A percentile compares a stretch with the other conserved stretches of the same genome.
Conservation (phyloP, 2,113 vertebrate species). For the Centropus bengalensis region DNA sequence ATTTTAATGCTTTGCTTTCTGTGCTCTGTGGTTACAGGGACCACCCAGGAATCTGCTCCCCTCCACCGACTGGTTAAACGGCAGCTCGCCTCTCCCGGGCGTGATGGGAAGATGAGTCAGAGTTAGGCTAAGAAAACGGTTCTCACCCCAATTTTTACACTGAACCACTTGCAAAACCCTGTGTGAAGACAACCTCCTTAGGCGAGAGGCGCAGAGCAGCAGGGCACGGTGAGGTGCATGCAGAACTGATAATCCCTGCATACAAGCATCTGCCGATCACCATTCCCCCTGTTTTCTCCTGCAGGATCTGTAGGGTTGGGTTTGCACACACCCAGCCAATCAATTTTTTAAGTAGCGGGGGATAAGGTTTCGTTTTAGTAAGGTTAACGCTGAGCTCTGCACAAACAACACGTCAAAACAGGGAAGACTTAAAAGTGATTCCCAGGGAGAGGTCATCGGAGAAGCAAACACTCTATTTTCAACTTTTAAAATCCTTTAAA, state of each 20-base stretch:
- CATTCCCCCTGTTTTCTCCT: fast-evolving
- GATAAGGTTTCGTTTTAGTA: constrained; percentile 8
- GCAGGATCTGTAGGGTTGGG: neutral
- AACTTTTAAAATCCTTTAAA: neutral
- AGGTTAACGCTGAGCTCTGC: constrained; percentile 49
- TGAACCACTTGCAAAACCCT: neutral
- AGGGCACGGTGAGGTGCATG: neutral
- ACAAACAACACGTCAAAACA: constrained; percentile 53
- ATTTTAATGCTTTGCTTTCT: constrained; percentile 42
- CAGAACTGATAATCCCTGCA: neutral
- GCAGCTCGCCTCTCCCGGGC: neutral
- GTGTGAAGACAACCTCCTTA: neutral
- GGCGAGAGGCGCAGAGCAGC: neutral
- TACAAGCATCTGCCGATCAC: too few species aligned
- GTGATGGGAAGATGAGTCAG: constrained; percentile 35
- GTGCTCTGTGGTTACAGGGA: constrained; percentile 46
- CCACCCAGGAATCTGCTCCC: constrained; percentile 65
- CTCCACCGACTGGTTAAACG: neutral
- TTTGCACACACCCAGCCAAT: neutral
- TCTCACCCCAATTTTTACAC: neutral
- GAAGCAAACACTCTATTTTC: constrained; percentile 16
- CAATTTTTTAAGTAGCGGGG: neutral
- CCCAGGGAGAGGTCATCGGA: neutral
- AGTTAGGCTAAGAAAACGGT: neutral
- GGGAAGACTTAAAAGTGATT: constrained; percentile 26